Evolutionary conservation across 2,888 invertebrate genomes (phyloP).

Genomic region (Anarsia innoxiella): DNA sequence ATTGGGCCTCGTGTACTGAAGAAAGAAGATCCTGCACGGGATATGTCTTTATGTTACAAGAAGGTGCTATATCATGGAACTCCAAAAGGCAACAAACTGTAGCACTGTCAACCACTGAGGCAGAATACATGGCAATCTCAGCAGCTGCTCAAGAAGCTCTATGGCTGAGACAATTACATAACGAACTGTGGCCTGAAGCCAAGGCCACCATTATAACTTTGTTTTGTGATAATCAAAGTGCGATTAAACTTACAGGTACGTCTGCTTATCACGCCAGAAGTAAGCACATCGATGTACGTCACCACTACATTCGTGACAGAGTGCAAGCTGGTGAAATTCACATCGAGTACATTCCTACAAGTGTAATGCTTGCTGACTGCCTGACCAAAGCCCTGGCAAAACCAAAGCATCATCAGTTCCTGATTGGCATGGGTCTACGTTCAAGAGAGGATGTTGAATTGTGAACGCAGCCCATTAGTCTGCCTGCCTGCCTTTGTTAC

Average conservation of each 20-base stretch:
- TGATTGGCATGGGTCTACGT: too few relatives aligned
- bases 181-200: background rate
- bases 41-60: constrained; percentile 4
- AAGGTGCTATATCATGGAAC: constrained; percentile 8
- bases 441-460: too few relatives aligned
- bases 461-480: too few relatives aligned
- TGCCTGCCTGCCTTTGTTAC: too few relatives aligned
- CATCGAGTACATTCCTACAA: constrained; percentile 1
- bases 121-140: constrained; percentile 9
- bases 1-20: constrained; percentile 2
- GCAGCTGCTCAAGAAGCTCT: constrained; percentile 9
- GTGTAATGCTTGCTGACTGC: constrained; percentile 5
- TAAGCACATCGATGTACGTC: constrained; percentile 7
- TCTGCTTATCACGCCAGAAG: constrained; percentile 1
- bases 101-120: constrained; percentile 8
- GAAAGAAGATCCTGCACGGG: constrained; percentile 11
- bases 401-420: constrained; percentile 3
- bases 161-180: constrained; percentile 5
- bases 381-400: constrained; percentile 2
- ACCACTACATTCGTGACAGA: constrained; percentile 2
- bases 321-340: background rate
- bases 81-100: constrained; percentile 8
- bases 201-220: background rate
- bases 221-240: constrained; percentile 8
- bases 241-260: background rate